Conservation (phyloP, 1,140 invertebrate species). For the Pseudomyrmex sp. region DNA sequence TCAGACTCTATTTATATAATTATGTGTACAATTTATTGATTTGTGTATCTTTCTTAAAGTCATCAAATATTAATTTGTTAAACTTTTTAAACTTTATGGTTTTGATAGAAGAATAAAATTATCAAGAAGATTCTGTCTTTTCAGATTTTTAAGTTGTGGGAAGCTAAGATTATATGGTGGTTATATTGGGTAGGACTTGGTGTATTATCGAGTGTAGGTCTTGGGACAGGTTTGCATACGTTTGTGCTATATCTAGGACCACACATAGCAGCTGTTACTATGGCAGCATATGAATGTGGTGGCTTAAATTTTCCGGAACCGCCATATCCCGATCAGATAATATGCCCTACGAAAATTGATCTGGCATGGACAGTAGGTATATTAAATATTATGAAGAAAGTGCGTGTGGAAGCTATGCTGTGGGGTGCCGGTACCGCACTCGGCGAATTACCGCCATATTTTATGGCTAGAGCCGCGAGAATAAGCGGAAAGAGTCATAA, state of each 20-base stretch:
- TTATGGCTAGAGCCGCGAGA: slow-evolving; percentile 97
- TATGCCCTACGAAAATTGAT: slow-evolving; percentile 90
- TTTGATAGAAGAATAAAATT: too few species aligned
- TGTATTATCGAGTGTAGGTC: slow-evolving; percentile 97
- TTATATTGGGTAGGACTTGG: slow-evolving; percentile 98
- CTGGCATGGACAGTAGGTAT: slow-evolving; percentile 87
- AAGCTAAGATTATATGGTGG: slow-evolving; percentile 90
- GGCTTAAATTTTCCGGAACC: slow-evolving; percentile 97
- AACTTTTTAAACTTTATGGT: too few species aligned
- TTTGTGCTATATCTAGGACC: slow-evolving; percentile 98
- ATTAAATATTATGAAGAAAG: slow-evolving; percentile 98
- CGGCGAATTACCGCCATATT: slow-evolving; percentile 98
- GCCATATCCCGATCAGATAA: slow-evolving; percentile 95
- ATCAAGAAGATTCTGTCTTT: slow-evolving; percentile 62
- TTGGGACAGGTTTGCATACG: slow-evolving; percentile 99
- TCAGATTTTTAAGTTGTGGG: slow-evolving; percentile 86
- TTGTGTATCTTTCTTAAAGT: not conserved
- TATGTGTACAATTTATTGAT: not conserved
- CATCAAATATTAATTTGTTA: too few species aligned
- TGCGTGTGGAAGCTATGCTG: slow-evolving; percentile 98
- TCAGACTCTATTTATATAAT: slow-evolving; percentile 75
- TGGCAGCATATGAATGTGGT: slow-evolving; percentile 99
- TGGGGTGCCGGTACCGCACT: slow-evolving; percentile 99
- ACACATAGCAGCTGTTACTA: slow-evolving; percentile 96
- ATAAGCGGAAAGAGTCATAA: slow-evolving; percentile 87